Evolutionary conservation across 2,113 vertebrate species (phyloP).

Genomic region (Loxodonta africana): DNA sequence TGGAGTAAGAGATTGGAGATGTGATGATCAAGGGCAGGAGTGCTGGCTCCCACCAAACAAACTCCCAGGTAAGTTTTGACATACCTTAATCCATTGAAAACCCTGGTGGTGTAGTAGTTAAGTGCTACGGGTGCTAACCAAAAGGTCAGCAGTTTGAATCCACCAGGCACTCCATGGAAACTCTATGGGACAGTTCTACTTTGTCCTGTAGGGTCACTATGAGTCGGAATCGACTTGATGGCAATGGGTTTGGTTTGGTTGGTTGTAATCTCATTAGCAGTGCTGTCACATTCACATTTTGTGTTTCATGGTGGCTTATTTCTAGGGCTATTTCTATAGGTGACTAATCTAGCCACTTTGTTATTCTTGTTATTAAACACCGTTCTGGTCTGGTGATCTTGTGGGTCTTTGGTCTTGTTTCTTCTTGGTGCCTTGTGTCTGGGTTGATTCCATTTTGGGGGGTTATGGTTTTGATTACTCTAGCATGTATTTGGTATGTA

Average conservation of each 20-base stretch:
- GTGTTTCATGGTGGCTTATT: background rate
- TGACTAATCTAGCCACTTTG: background rate
- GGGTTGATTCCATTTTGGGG: background rate
- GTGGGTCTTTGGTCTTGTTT: background rate
- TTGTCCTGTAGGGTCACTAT: no score
- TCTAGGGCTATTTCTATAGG: conserved; percentile 19
- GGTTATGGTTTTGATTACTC: background rate
- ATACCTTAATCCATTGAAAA: background rate
- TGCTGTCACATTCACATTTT: background rate
- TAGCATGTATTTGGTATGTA: background rate
- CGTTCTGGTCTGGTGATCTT: background rate
- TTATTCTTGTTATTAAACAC: background rate
- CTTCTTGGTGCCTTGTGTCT: background rate
- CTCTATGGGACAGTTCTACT: no score
- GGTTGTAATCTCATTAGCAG: background rate
- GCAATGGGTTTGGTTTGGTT: no score
- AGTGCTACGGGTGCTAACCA: no score
- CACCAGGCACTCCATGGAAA: no score
- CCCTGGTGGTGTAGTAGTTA: no score
- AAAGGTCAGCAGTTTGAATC: no score
- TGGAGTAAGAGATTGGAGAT: background rate
- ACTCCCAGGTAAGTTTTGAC: background rate
- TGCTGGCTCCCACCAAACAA: background rate
- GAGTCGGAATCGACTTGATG: no score
- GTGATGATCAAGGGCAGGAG: background rate